Base-by-base conservation (phyloP, 2,888 invertebrate genomes). In the Carpatolechia fugitivella region DNA sequence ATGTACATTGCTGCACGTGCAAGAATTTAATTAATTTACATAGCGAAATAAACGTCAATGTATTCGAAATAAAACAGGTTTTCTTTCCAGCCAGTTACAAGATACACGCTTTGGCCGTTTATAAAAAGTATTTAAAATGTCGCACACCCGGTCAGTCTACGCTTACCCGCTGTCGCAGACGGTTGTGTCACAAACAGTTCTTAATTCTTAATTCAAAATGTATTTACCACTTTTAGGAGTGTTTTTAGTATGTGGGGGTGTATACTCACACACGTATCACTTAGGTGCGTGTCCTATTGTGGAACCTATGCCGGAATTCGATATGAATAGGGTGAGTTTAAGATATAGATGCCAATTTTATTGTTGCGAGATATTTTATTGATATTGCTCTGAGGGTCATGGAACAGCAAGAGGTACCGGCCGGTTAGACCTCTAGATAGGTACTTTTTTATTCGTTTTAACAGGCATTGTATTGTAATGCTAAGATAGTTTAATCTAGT, bases 201-300 rank as follows among this genome's bases (percentile, higher is more conserved):
- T 36, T 53, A 51, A 38, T 55, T 50, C 46, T 47, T 41, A 14
- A 30, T 41, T 40, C 20, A 72, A 70, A 64, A 82, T 80, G 79
- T 69, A 69, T 56, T 66, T 65, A 59, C 61, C 70, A 16, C 60
- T 73, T 56, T 38, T 77, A 29, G 70, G 68, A 13, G 69, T 82
- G 58, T 58, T 85, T 48, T 59, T 83, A 24, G 31, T 82, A 31
- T 74, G 79, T 56, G 83, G 80, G 13, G 76, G 80, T 49, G 86
- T 69, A 0, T 56, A 75, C 5, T 87, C 91, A 4, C 95, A 95
- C 72, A 91, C 93, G 0, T 95, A 95, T 75, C 95, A 95, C 68
- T 82, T 95, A 62, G 96, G 96, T 13, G 85, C 87, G 11, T 96
- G 96, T 69, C 95, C 96, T 0, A 74, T 91, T 7, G 94, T 95